Conservation (phyloP, 2,113 vertebrate species). For the Picathartes gymnocephalus region DNA sequence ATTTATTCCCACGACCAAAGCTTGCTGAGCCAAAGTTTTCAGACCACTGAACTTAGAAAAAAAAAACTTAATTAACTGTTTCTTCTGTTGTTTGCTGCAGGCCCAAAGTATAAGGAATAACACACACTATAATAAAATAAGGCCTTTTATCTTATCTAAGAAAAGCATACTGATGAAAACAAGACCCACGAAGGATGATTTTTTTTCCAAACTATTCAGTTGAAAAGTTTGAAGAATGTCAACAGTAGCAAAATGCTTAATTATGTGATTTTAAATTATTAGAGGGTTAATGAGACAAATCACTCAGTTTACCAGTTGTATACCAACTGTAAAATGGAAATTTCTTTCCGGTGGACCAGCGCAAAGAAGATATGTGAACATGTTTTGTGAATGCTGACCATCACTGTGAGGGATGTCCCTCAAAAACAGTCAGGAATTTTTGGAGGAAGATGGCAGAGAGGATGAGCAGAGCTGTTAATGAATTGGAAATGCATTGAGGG, state of each 20-base stretch:
- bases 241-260: background rate
- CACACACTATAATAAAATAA: background rate
- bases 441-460: background rate
- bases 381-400: background rate
- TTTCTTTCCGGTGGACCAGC: background rate
- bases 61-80: constrained; percentile 46
- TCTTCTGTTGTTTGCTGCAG: background rate
- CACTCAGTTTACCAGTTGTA: background rate
- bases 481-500: background rate
- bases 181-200: background rate
- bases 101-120: background rate
- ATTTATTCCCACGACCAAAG: constrained; percentile 36
- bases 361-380: background rate
- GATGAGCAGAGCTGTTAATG: background rate
- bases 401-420: background rate
- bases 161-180: background rate
- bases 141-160: background rate
- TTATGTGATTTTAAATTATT: background rate
- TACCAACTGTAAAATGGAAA: background rate
- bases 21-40: constrained; percentile 10
- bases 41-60: constrained; percentile 46
- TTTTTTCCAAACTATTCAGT: background rate
- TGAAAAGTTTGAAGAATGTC: background rate
- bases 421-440: background rate
- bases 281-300: background rate